Conservation (phyloP, 2,888 invertebrate genomes). For the Synanthedon myopaeformis region DNA sequence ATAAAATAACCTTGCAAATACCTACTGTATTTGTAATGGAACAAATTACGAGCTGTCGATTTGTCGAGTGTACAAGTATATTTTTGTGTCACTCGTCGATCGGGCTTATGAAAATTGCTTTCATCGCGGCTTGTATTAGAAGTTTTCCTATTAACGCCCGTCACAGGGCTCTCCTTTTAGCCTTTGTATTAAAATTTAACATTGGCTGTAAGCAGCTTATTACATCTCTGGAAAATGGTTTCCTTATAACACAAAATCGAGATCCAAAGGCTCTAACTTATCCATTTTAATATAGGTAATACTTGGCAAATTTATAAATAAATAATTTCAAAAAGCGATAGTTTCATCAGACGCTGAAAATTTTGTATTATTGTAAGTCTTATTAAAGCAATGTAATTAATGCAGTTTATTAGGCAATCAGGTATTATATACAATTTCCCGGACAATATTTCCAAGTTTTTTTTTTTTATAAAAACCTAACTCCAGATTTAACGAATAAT, state of each 20-base stretch:
- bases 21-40: conserved; percentile 20
- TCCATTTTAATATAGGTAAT: too few species aligned
- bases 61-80: conserved; percentile 18
- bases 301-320: too few species aligned
- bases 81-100: conserved; percentile 61
- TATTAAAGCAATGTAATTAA: too few species aligned
- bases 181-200: conserved; percentile 33
- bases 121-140: conserved; percentile 33
- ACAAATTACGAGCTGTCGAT: conserved; percentile 66
- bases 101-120: conserved; percentile 49
- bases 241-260: background rate
- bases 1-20: too few species aligned
- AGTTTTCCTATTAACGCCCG: conserved; percentile 54
- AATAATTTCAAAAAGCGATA: too few species aligned
- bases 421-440: too few species aligned
- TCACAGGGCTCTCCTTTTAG: conserved; percentile 14
- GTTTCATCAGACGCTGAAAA: too few species aligned
- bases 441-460: too few species aligned
- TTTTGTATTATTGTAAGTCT: too few species aligned
- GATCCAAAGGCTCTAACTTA: background rate
- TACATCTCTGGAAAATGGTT: conserved; percentile 17
- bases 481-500: too few species aligned
- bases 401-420: too few species aligned
- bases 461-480: too few species aligned
- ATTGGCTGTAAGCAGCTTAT: conserved; percentile 33